A percentile compares a stretch with the other conserved stretches of the same genome.
Evolutionary conservation across 2,888 invertebrate species (phyloP).

Genomic region (Empis stercorea): DNA sequence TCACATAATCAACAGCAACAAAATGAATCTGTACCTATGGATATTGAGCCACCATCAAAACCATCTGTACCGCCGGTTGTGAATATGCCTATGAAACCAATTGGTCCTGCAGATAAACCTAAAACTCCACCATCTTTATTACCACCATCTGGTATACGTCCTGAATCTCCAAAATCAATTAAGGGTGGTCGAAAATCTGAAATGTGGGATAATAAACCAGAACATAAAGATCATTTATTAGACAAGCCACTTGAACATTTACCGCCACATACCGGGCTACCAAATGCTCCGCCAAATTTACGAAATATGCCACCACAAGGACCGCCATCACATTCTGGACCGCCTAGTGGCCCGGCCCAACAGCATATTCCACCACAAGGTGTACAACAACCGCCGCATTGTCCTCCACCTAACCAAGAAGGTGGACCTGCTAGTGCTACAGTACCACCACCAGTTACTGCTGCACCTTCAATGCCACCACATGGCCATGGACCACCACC

Average conservation of each 20-base stretch:
- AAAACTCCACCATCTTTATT: constrained; percentile 12
- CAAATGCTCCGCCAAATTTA: constrained; percentile 7
- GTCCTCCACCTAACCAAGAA: neutral
- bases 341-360: constrained; percentile 7
- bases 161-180: constrained; percentile 10
- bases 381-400: neutral
- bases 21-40: constrained; percentile 21
- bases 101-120: constrained; percentile 9
- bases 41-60: constrained; percentile 31
- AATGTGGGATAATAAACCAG: too few relatives aligned
- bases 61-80: constrained; percentile 23
- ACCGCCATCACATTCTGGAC: constrained; percentile 4
- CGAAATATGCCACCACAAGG: constrained; percentile 5
- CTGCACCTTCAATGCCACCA: constrained; percentile 22
- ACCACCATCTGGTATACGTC: neutral
- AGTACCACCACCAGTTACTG: constrained; percentile 10
- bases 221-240: neutral
- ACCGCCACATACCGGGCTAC: constrained; percentile 2
- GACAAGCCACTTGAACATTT: neutral
- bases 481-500: constrained; percentile 16
- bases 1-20: constrained; percentile 12
- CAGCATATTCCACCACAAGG: neutral
- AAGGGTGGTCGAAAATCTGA: constrained; percentile 14
- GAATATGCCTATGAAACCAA: constrained; percentile 1
- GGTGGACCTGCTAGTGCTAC: constrained; percentile 7